Evolutionary conservation across 2,797 vertebrate species (phyloP), one percentile per base, ranked within the genome.

Genomic region (Xenopus petersii): DNA sequence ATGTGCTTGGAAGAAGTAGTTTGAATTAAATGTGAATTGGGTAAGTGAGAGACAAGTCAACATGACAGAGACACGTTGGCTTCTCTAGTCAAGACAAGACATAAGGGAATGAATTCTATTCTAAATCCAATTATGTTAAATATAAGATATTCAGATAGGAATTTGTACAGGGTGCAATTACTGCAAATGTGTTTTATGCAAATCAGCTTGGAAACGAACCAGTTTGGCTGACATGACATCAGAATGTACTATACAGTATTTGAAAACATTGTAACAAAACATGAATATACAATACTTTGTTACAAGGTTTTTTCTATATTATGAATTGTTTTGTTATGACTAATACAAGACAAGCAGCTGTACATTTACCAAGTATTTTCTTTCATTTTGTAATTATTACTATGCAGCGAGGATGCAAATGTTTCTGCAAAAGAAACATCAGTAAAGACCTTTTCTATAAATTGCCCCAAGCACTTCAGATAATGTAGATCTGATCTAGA

Each of bases 51-150:
- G 73, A 46, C 13, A 16, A 42, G 66, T 63, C 55, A 24, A 49
- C 47, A 54, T 68, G 62, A 51, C 33, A 70, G 49, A 70, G 69
- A 64, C 67, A 64, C 30, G 63, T 75, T 68, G 68, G 17, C 17
- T 64, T 42, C 67, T 69, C 62, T 33, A 75, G 68, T 60, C 33
- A 70, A 64, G 73, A 63, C 66, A 49, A 64, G 66, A 63, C 67
- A 47, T 36, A 8, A 56, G 67, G 67, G 60, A 75, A 75, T 64
- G 59, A 10, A 54, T 64, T 75, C 62, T 64, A 70, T 58, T 69
- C 67, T 64, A 70, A 70, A 75, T 70, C 67, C 74, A 75, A 75
- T 75, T 75, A 75, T 51, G 10, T 51, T 70, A 70, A 70, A 70
- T 64, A 49, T 65, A 75, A 75, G 67, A 75, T 70, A 70, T 75